Evolutionary conservation across 2,113 vertebrate genomes (phyloP).

Genomic region (Cyanoliseus patagonus): DNA sequence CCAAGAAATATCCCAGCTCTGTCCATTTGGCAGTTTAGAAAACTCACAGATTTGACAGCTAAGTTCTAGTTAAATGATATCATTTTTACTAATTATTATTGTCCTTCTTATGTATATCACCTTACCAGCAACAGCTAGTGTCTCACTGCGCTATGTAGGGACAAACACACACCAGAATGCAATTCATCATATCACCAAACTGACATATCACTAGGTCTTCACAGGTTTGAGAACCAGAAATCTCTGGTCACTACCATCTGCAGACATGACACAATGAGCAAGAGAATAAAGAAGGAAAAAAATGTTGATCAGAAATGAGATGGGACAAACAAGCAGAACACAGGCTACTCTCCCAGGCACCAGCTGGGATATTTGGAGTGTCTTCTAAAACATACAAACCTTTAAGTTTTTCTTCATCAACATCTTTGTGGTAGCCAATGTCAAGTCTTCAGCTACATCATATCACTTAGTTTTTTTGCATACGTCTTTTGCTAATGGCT

Average conservation of each 20-base stretch:
- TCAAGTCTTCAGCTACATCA: neutral
- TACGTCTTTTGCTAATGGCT: neutral
- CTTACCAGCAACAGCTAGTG: neutral
- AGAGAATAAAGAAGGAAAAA: neutral
- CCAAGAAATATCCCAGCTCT: neutral
- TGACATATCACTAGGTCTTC: fast-evolving
- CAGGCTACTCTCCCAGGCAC: neutral
- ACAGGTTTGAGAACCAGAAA: neutral
- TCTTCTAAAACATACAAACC: neutral
- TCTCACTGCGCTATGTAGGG: neutral
- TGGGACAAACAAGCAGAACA: neutral
- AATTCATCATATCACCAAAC: neutral
- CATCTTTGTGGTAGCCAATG: neutral
- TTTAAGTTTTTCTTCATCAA: neutral
- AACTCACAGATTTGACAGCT: neutral
- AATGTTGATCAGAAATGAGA: neutral
- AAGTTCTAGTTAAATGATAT: neutral
- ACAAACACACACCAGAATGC: neutral
- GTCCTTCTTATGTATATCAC: fast-evolving
- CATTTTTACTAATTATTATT: neutral
- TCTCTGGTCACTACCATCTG: neutral
- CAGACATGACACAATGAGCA: neutral
- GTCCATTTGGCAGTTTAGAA: neutral
- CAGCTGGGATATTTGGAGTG: neutral
- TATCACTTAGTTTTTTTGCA: neutral